Conservation (phyloP, 2,113 vertebrate species). For the Condylura cristata region DNA sequence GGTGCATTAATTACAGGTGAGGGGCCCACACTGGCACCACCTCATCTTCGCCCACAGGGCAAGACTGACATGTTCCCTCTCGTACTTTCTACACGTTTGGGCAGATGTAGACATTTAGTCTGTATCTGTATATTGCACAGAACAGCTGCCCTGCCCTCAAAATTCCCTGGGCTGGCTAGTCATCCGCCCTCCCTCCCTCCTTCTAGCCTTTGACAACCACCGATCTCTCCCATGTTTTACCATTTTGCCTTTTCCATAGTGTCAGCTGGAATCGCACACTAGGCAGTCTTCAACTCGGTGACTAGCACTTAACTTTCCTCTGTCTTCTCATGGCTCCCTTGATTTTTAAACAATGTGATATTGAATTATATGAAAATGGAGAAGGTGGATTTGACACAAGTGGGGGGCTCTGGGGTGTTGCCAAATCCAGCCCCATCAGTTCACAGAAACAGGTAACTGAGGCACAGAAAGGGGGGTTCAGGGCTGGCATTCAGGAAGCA, state of each 20-base stretch:
- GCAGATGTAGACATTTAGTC: no score
- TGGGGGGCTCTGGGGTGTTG: background rate
- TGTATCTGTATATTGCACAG: fast-evolving
- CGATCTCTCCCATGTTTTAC: background rate
- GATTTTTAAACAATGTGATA: background rate
- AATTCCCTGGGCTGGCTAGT: fast-evolving
- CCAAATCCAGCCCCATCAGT: background rate
- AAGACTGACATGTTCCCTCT: background rate
- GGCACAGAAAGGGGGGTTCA: background rate
- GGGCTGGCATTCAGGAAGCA: background rate
- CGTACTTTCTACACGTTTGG: background rate
- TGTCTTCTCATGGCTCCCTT: background rate
- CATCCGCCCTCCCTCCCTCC: background rate
- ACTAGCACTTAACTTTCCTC: background rate
- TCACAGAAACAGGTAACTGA: background rate
- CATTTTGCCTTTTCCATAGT: background rate
- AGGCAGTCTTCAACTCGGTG: background rate
- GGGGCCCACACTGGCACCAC: background rate
- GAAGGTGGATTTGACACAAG: background rate
- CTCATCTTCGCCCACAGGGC: background rate
- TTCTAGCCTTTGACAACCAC: background rate
- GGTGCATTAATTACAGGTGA: fast-evolving
- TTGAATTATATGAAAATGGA: background rate
- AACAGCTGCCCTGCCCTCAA: background rate
- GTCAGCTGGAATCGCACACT: background rate